Conservation (phyloP, 2,113 vertebrate genomes). For the Cathartes aura region DNA sequence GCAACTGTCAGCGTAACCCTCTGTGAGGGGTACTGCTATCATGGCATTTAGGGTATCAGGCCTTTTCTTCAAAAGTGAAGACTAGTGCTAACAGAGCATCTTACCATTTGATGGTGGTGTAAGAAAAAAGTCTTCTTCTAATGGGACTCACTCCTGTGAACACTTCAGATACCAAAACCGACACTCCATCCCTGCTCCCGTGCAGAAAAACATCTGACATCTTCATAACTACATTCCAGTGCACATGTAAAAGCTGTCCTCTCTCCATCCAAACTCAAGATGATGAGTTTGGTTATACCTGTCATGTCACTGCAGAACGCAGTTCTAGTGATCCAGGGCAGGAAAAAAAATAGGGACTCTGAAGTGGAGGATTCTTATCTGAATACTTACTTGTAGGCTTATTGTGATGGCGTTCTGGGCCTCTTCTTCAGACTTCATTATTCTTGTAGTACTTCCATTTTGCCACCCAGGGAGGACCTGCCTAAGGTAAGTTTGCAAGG, state of each 20-base stretch:
- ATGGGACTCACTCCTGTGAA: neutral
- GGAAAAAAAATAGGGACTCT: neutral
- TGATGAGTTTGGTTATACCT: neutral
- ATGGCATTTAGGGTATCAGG: neutral
- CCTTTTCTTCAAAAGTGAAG: neutral
- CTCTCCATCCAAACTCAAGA: neutral
- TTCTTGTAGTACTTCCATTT: neutral
- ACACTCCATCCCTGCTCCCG: neutral
- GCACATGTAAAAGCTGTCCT: neutral
- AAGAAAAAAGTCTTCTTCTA: neutral
- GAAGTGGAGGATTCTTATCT: neutral
- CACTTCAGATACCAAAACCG: neutral
- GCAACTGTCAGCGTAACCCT: neutral
- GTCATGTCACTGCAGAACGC: neutral
- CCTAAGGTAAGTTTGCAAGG: neutral
- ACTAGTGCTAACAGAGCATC: neutral
- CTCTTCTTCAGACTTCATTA: neutral
- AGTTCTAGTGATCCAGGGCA: neutral
- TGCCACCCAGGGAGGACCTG: neutral
- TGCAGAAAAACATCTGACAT: accelerated
- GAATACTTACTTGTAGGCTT: neutral
- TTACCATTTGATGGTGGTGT: neutral
- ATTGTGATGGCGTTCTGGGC: neutral
- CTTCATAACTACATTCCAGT: neutral
- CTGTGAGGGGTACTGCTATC: neutral